Conservation (phyloP, 1,140 invertebrate species). For the Lanistes nyassanus region DNA sequence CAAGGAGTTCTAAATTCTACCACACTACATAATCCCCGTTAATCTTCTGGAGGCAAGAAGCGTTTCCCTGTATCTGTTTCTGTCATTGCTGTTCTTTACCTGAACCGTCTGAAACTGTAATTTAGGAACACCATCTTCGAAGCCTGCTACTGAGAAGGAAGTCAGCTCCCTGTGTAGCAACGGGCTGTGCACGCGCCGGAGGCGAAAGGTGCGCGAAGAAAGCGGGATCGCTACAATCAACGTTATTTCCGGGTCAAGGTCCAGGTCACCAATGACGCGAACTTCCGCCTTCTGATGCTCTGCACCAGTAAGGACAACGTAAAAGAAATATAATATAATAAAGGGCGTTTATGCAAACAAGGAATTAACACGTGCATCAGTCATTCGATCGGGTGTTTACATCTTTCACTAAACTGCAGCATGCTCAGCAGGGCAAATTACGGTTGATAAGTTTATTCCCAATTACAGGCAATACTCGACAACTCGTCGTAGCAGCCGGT, state of each 20-base stretch:
- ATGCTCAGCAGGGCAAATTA: no score
- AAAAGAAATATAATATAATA: no score
- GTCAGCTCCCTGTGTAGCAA: conserved; percentile 6
- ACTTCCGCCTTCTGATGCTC: neutral
- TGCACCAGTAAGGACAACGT: neutral
- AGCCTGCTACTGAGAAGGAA: conserved; percentile 14
- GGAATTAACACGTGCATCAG: no score
- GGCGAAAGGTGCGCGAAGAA: neutral
- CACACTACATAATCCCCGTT: no score
- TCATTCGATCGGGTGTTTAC: no score
- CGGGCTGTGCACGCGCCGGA: conserved; percentile 14
- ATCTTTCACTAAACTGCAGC: no score
- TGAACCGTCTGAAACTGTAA: conserved; percentile 11
- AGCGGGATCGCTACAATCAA: conserved; percentile 5
- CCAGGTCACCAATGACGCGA: conserved; percentile 6
- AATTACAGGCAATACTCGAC: no score
- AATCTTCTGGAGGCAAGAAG: no score
- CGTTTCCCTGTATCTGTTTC: neutral
- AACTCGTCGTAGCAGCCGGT: no score
- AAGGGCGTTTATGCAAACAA: no score
- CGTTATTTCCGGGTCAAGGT: conserved; percentile 6
- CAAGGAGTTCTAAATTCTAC: no score
- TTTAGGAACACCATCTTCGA: neutral
- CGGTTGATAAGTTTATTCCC: no score
- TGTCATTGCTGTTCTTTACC: neutral